Percentiles rank a stretch among this genome's conserved stretches.
Conservation (phyloP, 2,888 invertebrate genomes). For the Strigamia maritima region DNA sequence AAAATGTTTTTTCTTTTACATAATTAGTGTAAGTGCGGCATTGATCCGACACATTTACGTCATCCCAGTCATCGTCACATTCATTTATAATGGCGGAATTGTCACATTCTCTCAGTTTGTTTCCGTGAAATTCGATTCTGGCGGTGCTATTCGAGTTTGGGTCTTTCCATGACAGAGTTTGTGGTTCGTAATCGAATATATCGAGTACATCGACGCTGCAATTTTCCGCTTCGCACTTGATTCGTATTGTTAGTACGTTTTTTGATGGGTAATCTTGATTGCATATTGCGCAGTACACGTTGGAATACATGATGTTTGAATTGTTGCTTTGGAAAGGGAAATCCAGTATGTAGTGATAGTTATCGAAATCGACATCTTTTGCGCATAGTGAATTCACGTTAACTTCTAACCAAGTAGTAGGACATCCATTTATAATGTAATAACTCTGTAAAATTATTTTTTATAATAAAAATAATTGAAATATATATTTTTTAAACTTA, state of each 20-base stretch:
- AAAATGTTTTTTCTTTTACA: background rate
- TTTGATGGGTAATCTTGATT: slow-evolving; percentile 42
- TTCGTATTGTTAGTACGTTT: too few relatives aligned
- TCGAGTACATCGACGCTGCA: background rate
- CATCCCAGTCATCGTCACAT: background rate
- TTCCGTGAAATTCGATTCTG: background rate
- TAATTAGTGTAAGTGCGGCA: background rate
- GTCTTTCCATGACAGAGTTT: background rate
- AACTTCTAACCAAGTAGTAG: slow-evolving; percentile 50
- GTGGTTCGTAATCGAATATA: background rate
- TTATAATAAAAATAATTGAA: background rate
- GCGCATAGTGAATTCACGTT: slow-evolving; percentile 45
- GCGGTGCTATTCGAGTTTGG: background rate
- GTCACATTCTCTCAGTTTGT: background rate
- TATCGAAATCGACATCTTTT: slow-evolving; percentile 39
- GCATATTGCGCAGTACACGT: slow-evolving; percentile 48
- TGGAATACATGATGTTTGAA: slow-evolving; percentile 45
- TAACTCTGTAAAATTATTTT: background rate
- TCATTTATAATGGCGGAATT: background rate
- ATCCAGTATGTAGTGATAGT: slow-evolving; percentile 26
- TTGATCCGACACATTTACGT: background rate
- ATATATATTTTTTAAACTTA: background rate
- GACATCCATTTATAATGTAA: slow-evolving; percentile 52
- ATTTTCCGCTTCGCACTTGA: too few relatives aligned
- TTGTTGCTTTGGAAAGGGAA: slow-evolving; percentile 41